Conservation (phyloP, 1,140 invertebrate species). For the Bombus terrestris region DNA sequence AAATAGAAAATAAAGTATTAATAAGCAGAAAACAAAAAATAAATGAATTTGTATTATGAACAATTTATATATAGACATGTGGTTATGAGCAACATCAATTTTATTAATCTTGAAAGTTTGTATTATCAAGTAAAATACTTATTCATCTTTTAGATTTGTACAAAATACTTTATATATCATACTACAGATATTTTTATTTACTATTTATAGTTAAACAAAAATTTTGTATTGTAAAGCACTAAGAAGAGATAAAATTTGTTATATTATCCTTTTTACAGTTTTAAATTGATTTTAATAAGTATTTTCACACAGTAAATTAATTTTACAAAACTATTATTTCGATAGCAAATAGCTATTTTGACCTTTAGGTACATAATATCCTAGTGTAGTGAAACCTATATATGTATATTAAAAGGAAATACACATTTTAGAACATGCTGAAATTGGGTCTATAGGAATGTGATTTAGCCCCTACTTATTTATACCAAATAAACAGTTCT, state of each 20-base stretch:
- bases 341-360: slow-evolving; percentile 8
- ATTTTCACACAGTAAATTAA: slow-evolving; percentile 29
- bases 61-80: slow-evolving; percentile 1
- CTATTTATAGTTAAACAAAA: slow-evolving; percentile 40
- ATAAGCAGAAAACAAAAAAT: background rate
- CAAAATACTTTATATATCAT: slow-evolving; percentile 52
- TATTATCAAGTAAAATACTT: slow-evolving; percentile 54
- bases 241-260: slow-evolving; percentile 23
- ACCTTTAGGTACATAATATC: slow-evolving; percentile 8
- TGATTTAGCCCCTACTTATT: slow-evolving; percentile 38
- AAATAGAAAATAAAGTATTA: slow-evolving; percentile 3
- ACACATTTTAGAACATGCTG: slow-evolving; percentile 37
- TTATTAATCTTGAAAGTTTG: slow-evolving; percentile 42
- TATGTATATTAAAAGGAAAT: slow-evolving; percentile 23
- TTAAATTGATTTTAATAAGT: slow-evolving; percentile 20
- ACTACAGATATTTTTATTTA: slow-evolving; percentile 43
- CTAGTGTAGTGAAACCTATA: slow-evolving; percentile 7
- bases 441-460: slow-evolving; percentile 50
- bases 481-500: slow-evolving; percentile 29
- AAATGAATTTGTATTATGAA: background rate
- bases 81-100: slow-evolving; percentile 35
- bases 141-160: slow-evolving; percentile 49
- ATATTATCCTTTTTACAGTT: slow-evolving; percentile 40
- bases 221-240: slow-evolving; percentile 20
- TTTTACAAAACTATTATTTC: slow-evolving; percentile 33